phyloP scores from a whole-genome alignment of 2,888 invertebrate species.

The Orchesellides sinensis region DNA sequence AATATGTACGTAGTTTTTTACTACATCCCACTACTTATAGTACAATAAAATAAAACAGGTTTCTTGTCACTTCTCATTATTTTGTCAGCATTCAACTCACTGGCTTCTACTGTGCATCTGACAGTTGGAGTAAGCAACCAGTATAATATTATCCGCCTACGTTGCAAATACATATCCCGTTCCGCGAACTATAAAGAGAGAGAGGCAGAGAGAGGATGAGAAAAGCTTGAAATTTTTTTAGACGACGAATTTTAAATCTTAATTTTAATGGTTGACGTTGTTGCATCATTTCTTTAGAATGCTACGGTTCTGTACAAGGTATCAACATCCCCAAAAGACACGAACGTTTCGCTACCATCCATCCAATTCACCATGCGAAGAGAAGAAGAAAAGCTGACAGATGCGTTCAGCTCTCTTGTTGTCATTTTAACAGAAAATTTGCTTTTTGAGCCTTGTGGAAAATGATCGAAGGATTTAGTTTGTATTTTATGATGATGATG shows the following conservation, averaged over 20 bases:
- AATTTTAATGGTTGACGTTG: conserved; percentile 17
- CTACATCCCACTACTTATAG: conserved; percentile 8
- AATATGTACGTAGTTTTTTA: too few species aligned
- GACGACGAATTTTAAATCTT: conserved; percentile 12
- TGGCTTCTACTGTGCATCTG: background rate
- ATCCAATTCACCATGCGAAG: conserved; percentile 26
- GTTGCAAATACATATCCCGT: conserved; percentile 49
- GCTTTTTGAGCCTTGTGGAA: too few species aligned
- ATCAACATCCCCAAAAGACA: conserved; percentile 10
- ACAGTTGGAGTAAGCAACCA: conserved; percentile 19
- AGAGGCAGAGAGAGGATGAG: background rate
- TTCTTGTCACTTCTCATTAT: conserved; percentile 66
- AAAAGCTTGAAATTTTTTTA: conserved; percentile 35
- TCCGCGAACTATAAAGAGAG: conserved; percentile 49
- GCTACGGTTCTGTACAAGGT: conserved; percentile 13
- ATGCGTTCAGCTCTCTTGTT: conserved; percentile 18
- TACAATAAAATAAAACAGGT: conserved; percentile 60
- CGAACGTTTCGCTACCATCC: conserved; percentile 11
- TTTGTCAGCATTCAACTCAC: conserved; percentile 25
- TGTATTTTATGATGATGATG: too few species aligned
- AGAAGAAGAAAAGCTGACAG: conserved; percentile 40
- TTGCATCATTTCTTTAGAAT: conserved; percentile 27
- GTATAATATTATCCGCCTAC: conserved; percentile 60
- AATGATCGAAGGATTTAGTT: too few species aligned
- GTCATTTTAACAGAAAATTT: too few species aligned